Base-by-base conservation (phyloP, 1,140 invertebrate genomes). In the Sitodiplosis mosellana region DNA sequence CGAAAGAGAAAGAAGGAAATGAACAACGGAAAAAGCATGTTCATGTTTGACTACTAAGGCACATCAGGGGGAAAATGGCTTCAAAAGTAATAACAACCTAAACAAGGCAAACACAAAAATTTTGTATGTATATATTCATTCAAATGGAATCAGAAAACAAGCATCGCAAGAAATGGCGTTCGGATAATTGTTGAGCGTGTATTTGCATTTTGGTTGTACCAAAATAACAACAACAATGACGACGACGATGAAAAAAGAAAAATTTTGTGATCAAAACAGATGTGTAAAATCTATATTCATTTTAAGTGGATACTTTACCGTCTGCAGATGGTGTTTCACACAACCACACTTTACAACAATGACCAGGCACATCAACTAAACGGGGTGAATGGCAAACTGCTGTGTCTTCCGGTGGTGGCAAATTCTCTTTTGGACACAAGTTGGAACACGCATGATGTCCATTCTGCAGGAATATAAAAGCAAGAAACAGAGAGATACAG, bases 341-440 rank as follows among this genome's bases (percentile, higher is more conserved):
- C 56, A 78, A 73, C 80, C 80, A 83, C 60, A 82, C 77, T 48
- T 76, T 66, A 58, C 80, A 83, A 57, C 80, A 83, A 51, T 78
- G 74, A 18, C 73, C 76, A 8, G 72, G 70, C 15, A 82, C 69
- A 47, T 77, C 67, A n/a, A 81, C 72, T 22, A 84, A 66, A 33
- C 71, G 67, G 2, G 81, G 76, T 53, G 75, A 69, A 56, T 66
- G 62, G 61, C 78, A 80, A 36, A 66, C 64, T 54, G 57, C 58
- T 48, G 61, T 64, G 38, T 62, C 61, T 36, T 69, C 69, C 21
- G 63, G 63, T 6, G 80, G 81, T 15, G 70, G 71, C 40, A 78
- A 71, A 55, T 72, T 70, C 56, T 84, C 81, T 52, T 80, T 77
- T 2, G 79, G 78, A 56, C 81, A 84, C 27, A 79, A 58, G 3